Evolutionary conservation across 2,797 vertebrate genomes (phyloP), one percentile per base, ranked within the genome.

Genomic region (Fistularia commersonii): DNA sequence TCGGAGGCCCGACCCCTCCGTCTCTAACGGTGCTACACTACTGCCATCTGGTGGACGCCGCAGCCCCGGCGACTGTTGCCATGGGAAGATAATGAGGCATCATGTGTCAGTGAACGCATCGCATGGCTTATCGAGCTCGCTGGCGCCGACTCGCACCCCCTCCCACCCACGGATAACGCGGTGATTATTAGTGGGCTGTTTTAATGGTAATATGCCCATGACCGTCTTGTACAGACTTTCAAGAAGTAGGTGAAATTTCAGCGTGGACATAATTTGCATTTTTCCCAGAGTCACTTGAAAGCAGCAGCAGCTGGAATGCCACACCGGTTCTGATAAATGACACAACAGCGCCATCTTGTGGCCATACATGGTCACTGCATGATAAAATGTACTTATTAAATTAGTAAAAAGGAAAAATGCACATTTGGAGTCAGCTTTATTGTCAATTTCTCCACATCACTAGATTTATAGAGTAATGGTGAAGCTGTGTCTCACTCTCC

Each of bases 31-130:
- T 71, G 81, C 64, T 80, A 56, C 84, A 72, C 74, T 69, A 88
- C 36, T 90, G 91, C 88, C 91, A 90, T 82, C 91, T 88, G 85
- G 84, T 83, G 91, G 51, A 47, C 11, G 0, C 8, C 38, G 0
- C 7, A 15, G 9, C 44, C 45, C 43, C 52, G 8, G 37, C 41
- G 59, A 10, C 48, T 61, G 66, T 69, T 68, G 56, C 64, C 46
- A 47, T 45, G 54, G 54, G 45, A 52, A 36, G 69, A 47, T 47
- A 9, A 3, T 31, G 23, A 10, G 8, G 3, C 8, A 7, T 7
- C 23, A 32, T n/a, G 11, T 10, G 32, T 31, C 5, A 45, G 43
- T 45, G 43, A 45, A 32, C n/a, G n/a, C n/a, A n/a, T n/a, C n/a
- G n/a, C n/a, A n/a, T n/a, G n/a, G n/a, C n/a, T n/a, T n/a, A n/a